These are phyloP conservation scores for Coleophora flavipennella DNA, from an alignment of 2,888 invertebrate species.

Conservation along the genomic window DNA sequence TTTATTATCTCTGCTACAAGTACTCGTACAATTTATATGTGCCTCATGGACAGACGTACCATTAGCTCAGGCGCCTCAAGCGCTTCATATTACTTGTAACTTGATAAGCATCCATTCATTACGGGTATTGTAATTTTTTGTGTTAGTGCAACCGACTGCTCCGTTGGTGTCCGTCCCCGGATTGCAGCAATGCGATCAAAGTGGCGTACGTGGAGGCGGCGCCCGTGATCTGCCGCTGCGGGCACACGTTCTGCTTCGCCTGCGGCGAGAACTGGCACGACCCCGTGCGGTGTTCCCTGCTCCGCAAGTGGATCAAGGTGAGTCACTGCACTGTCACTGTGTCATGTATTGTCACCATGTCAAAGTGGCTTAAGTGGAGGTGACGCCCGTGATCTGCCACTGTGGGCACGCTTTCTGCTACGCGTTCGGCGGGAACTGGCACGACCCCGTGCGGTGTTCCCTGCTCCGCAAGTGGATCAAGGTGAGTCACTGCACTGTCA, in stretches of 20 bases:
- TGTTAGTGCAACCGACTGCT: slow-evolving; percentile 92
- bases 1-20: too few relatives aligned
- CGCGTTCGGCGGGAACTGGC: slow-evolving; percentile 97
- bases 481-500: too few relatives aligned
- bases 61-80: too few relatives aligned
- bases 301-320: slow-evolving; percentile 95
- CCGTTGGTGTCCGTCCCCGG: slow-evolving; percentile 98
- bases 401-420: slow-evolving; percentile 97
- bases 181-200: slow-evolving; percentile 96
- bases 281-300: slow-evolving; percentile 93
- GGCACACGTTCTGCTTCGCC: slow-evolving; percentile 94
- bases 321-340: background rate
- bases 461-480: slow-evolving; percentile 93
- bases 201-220: slow-evolving; percentile 92
- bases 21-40: too few relatives aligned
- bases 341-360: slow-evolving; percentile 39
- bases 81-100: too few relatives aligned
- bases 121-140: too few relatives aligned
- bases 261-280: slow-evolving; percentile 99
- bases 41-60: too few relatives aligned
- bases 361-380: slow-evolving; percentile 91
- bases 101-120: too few relatives aligned
- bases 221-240: slow-evolving; percentile 94
- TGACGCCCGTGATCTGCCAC: slow-evolving; percentile 92
- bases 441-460: slow-evolving; percentile 79